Evolutionary conservation across 2,888 invertebrate species (phyloP).

Genomic region (Papilio gigon): DNA sequence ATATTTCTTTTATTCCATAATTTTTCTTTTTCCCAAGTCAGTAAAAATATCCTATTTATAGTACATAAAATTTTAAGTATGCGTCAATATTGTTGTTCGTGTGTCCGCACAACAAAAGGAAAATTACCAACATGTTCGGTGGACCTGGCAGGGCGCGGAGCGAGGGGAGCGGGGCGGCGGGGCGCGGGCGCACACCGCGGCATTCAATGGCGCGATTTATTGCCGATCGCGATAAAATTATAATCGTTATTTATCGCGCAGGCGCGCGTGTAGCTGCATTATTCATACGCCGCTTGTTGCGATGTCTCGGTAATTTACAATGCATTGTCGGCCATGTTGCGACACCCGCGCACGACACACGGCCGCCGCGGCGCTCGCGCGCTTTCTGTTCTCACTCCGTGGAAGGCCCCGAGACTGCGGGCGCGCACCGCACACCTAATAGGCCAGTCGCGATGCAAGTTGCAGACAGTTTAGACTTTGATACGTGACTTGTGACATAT

Average conservation of each 20-base stretch:
- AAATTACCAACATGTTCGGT: conserved; percentile 56
- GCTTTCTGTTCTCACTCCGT: conserved; percentile 23
- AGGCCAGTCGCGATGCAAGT: background rate
- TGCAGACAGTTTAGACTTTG: conserved; percentile 17
- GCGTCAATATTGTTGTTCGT: conserved; percentile 43
- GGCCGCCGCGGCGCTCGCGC: background rate
- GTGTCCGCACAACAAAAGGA: conserved; percentile 53
- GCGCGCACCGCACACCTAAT: conserved; percentile 5
- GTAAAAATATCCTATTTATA: no score
- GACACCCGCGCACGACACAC: conserved; percentile 34
- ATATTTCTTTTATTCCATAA: no score
- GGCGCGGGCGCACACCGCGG: conserved; percentile 53
- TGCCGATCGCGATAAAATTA: conserved; percentile 76
- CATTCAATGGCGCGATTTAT: conserved; percentile 72
- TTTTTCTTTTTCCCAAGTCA: no score
- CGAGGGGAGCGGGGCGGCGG: conserved; percentile 47
- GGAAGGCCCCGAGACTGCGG: conserved; percentile 24
- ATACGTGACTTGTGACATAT: conserved; percentile 17
- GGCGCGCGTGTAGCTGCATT: conserved; percentile 71
- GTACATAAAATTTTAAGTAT: no score
- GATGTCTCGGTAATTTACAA: conserved; percentile 67
- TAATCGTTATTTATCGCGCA: conserved; percentile 77
- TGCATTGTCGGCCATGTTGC: conserved; percentile 57
- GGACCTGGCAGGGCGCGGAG: conserved; percentile 50
- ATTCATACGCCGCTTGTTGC: conserved; percentile 68